Conservation (phyloP, 2,888 invertebrate species). For the Apodemia hepburni region DNA sequence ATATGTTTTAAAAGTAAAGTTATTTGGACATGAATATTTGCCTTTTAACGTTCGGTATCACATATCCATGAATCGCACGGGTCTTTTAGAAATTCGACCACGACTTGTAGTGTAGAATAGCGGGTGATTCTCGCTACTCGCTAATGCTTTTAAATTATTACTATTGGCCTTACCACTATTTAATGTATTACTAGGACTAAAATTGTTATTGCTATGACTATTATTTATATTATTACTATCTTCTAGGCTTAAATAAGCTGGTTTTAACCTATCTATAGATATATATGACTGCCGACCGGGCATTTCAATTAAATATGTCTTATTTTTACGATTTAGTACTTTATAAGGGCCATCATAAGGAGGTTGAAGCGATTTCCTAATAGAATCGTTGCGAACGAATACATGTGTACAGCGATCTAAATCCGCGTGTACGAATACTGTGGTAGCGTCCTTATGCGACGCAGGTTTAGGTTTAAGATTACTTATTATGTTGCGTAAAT, state of each 20-base stretch:
- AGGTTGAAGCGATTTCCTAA: conserved; percentile 15
- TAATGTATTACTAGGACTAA: no score
- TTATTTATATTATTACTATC: no score
- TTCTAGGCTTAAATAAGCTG: no score
- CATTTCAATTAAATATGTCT: background rate
- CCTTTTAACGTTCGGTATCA: background rate
- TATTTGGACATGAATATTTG: background rate
- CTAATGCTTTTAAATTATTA: background rate
- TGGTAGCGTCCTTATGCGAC: conserved; percentile 12
- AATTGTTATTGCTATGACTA: no score
- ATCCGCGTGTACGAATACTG: conserved; percentile 13
- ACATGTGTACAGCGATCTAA: conserved; percentile 14
- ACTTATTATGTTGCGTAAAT: background rate
- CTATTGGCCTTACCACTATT: background rate
- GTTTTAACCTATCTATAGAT: background rate
- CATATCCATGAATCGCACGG: background rate
- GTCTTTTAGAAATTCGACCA: background rate
- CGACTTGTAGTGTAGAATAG: conserved; percentile 3
- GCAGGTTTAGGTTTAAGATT: background rate
- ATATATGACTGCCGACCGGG: background rate
- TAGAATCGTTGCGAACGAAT: conserved; percentile 15
- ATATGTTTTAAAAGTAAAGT: no score
- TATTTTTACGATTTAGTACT: conserved; percentile 13
- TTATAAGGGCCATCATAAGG: conserved; percentile 15
- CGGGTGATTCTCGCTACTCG: conserved; percentile 12